A percentile compares a stretch with the other conserved stretches of the same genome.
These are phyloP conservation scores for Drosophila arizonae DNA, from an alignment of 1,140 invertebrate genomes.

Conservation along the genomic window DNA sequence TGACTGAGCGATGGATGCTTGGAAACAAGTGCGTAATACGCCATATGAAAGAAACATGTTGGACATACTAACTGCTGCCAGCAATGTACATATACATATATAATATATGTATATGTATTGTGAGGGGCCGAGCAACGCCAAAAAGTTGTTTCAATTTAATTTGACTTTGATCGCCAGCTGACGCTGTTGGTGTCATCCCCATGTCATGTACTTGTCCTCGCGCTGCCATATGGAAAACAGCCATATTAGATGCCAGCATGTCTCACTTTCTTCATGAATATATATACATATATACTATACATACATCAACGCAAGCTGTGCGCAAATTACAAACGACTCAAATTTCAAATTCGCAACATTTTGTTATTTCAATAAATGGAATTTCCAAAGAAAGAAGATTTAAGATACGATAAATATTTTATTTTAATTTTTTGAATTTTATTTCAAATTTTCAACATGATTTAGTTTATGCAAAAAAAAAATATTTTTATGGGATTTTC, in stretches of 20 bases:
- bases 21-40: slow-evolving; percentile 44
- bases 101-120: slow-evolving; percentile 1
- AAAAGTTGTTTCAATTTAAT: slow-evolving; percentile 78
- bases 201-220: slow-evolving; percentile 49
- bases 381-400: slow-evolving; percentile 63
- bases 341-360: slow-evolving; percentile 8
- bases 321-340: slow-evolving; percentile 33
- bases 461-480: slow-evolving; percentile 42
- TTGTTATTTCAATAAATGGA: slow-evolving; percentile 59
- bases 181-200: slow-evolving; percentile 59
- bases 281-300: neutral
- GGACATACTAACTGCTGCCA: slow-evolving; percentile 5
- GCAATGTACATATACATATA: slow-evolving; percentile 12
- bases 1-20: slow-evolving; percentile 33
- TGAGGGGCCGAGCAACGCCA: slow-evolving; percentile 8
- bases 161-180: slow-evolving; percentile 80
- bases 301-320: slow-evolving; percentile 69
- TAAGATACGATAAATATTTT: slow-evolving; percentile 45
- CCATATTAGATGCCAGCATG: slow-evolving; percentile 56
- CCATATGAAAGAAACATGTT: slow-evolving; percentile 33
- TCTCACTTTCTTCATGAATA: slow-evolving; percentile 73
- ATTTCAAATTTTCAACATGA: slow-evolving; percentile 38
- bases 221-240: slow-evolving; percentile 40
- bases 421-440: slow-evolving; percentile 8
- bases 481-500: slow-evolving; percentile 30